Percentiles rank a stretch among this genome's conserved stretches.
phyloP scores from a whole-genome alignment of 2,113 vertebrate species.

The Vireo altiloquus region DNA sequence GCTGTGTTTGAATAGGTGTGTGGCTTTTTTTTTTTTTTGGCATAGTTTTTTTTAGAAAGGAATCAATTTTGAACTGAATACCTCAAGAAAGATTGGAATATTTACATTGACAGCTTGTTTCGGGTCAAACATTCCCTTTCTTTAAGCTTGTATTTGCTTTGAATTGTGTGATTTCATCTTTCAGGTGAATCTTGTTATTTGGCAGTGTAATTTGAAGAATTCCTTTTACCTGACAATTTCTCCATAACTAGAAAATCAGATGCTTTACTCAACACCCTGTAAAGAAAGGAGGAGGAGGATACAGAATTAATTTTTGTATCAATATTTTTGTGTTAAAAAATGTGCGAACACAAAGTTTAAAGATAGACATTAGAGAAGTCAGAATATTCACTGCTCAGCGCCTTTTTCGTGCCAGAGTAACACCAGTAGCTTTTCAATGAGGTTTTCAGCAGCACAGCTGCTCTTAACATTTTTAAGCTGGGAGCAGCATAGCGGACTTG shows the following conservation, averaged over 20 bases:
- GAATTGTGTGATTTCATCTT: background rate
- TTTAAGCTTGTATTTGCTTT: background rate
- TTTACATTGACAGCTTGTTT: background rate
- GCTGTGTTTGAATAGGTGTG: background rate
- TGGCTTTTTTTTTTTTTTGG: background rate
- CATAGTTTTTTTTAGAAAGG: background rate
- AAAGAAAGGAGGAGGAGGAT: background rate
- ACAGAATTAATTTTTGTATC: background rate
- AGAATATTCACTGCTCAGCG: background rate
- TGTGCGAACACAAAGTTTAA: background rate
- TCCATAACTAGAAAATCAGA: background rate
- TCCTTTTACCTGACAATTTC: background rate
- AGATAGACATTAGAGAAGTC: background rate
- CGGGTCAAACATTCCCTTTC: background rate
- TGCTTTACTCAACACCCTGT: background rate
- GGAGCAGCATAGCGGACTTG: background rate
- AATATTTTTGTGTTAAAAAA: background rate
- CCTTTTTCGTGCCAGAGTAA: background rate
- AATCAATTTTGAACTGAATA: background rate
- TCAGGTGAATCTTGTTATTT: background rate
- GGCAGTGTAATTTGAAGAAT: background rate
- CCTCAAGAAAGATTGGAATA: background rate
- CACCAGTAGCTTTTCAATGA: background rate
- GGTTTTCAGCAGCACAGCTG: slow-evolving; percentile 27
- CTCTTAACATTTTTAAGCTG: slow-evolving; percentile 25